Evolutionary conservation across 2,888 invertebrate genomes (phyloP), one percentile per base, ranked within the genome.

Genomic region (Rhogogaster chlorosoma): DNA sequence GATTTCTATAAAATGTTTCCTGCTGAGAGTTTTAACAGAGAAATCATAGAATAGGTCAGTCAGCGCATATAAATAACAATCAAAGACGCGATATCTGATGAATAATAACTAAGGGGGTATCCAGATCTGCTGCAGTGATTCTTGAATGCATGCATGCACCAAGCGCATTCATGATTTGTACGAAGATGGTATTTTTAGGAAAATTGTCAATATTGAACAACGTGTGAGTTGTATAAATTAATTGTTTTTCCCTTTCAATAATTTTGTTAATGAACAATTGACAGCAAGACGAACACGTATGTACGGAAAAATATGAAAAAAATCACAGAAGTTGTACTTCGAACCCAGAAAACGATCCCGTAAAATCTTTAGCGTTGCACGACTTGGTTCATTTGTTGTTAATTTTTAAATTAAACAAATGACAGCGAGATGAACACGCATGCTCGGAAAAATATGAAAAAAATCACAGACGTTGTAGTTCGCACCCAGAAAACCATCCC

Each of bases 41-140:
- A 71, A 36, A 32, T 38, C 71, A 71, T 71, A 18, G 15, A 71
- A 71, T 71, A 32, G 29, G 71, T 36, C 18, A 36, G 71, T 38
- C 38, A 71, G 71, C 61, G 71, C 32, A 32, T 38, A 32, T 71
- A 32, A 71, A 71, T 71, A 71, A 71, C 4, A 71, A 36, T 36
- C 32, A 29, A 32, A 36, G 71, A 36, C 38, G 71, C 12, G 71
- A 32, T 38, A 36, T 71, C 32, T 32, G 38, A 71, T 71, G 32
- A 71, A 71, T 71, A 36, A 71, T 71, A 71, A 36, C 4, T 71
- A n/a, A n/a, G n/a, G n/a, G n/a, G n/a, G n/a, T n/a, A n/a, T n/a
- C n/a, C n/a, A n/a, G n/a, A n/a, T n/a, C n/a, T n/a, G n/a, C 38
- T 32, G 71, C 71, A 12, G 38, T 71, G 71, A 32, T 71, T 71